Evolutionary conservation across 1,140 invertebrate genomes (phyloP).

Genomic region (Atta texana): DNA sequence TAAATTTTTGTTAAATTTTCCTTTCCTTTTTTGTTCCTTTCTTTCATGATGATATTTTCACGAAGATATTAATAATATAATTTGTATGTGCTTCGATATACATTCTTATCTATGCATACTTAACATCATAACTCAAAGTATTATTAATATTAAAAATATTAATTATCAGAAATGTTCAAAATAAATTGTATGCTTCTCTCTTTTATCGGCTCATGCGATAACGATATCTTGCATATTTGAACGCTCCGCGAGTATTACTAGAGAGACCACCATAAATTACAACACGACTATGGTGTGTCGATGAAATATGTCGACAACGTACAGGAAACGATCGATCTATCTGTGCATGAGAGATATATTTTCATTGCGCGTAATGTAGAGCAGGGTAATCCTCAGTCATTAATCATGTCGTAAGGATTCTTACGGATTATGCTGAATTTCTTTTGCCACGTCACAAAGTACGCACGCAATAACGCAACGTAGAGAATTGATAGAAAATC

Average conservation of each 20-base stretch:
- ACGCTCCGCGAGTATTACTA: neutral
- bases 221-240: neutral
- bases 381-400: conserved; percentile 16
- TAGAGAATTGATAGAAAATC: conserved; percentile 53
- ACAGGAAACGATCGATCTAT: conserved; percentile 41
- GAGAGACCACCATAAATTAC: conserved; percentile 12
- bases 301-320: conserved; percentile 20
- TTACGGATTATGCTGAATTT: conserved; percentile 20
- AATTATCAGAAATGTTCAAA: conserved; percentile 5
- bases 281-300: conserved; percentile 17
- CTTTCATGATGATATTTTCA: no score
- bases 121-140: neutral
- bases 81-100: no score
- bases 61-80: no score
- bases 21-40: no score
- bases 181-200: neutral
- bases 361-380: neutral
- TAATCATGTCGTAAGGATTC: neutral
- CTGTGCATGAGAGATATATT: conserved; percentile 11
- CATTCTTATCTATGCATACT: no score
- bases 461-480: neutral
- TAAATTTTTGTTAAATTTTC: no score
- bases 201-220: neutral
- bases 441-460: neutral
- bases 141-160: conserved; percentile 16